Conservation (phyloP, 37 sponge, comb jelly and placozoan genomes). For the Hormiphora californensis region DNA sequence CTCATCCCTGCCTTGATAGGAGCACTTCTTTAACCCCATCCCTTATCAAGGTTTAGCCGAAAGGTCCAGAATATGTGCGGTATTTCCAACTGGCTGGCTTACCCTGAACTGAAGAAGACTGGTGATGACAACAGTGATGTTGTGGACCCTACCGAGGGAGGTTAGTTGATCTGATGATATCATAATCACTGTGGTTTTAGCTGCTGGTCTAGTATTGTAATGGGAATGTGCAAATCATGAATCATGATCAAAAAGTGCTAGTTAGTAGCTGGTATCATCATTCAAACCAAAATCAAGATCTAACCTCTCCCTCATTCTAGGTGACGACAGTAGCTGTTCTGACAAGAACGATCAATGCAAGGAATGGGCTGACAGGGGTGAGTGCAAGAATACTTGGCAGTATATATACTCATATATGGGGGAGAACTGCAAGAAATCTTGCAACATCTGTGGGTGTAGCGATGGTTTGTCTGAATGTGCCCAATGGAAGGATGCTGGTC, state of each 20-base stretch:
- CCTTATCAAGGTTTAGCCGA: not conserved
- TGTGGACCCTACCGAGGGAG: not conserved
- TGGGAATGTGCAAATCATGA: too few species aligned
- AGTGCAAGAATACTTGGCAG: not conserved
- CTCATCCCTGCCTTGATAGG: too few species aligned
- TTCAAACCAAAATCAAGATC: too few species aligned
- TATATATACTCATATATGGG: not conserved
- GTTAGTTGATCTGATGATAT: too few species aligned
- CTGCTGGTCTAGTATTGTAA: too few species aligned
- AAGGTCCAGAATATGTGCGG: constrained; percentile 4
- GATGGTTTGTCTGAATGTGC: not conserved
- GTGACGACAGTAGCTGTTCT: not conserved
- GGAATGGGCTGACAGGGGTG: not conserved
- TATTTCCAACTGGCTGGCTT: constrained; percentile 7
- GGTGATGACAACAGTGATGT: not conserved
- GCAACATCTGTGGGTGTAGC: not conserved
- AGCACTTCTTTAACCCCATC: too few species aligned
- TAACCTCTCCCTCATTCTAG: too few species aligned
- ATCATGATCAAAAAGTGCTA: too few species aligned
- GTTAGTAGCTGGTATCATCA: too few species aligned
- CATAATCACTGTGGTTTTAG: too few species aligned
- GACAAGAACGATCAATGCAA: not conserved
- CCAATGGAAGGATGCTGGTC: not conserved
- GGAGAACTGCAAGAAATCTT: not conserved
- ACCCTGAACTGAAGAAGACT: not conserved